These are phyloP conservation scores for Nycticorax nycticorax DNA, from an alignment of 2,113 vertebrate genomes.

Conservation along the genomic window DNA sequence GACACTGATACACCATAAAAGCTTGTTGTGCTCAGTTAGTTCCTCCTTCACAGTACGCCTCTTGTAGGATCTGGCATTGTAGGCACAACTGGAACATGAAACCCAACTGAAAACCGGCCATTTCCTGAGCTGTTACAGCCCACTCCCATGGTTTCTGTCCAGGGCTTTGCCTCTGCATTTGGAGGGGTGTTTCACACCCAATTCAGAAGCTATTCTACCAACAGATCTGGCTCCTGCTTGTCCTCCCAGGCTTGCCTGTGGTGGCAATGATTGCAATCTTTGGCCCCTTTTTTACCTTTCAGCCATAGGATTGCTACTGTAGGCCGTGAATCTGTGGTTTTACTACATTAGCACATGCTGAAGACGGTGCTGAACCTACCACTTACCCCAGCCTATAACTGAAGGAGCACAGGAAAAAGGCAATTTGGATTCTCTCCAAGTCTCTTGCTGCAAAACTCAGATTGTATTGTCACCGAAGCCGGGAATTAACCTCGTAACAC, in stretches of 20 bases:
- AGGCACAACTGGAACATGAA: background rate
- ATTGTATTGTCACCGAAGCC: background rate
- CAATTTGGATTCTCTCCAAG: background rate
- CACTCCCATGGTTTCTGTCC: background rate
- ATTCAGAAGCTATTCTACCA: background rate
- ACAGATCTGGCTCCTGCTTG: background rate
- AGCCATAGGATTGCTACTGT: background rate
- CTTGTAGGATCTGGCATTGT: background rate
- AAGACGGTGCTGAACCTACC: background rate
- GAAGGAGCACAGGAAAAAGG: background rate
- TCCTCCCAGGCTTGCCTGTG: background rate
- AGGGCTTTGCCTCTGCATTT: background rate
- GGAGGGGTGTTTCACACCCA: background rate
- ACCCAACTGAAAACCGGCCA: background rate
- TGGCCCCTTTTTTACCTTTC: background rate
- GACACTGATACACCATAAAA: background rate
- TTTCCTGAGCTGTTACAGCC: background rate
- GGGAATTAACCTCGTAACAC: no score
- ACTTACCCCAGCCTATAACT: background rate
- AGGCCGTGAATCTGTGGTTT: background rate
- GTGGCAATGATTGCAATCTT: background rate
- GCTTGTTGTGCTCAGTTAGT: background rate
- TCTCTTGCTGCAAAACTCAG: background rate
- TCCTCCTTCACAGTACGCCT: background rate
- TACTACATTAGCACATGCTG: background rate